Evolutionary conservation across 2,888 invertebrate species (phyloP).

Genomic region (Teleogryllus oceanicus): DNA sequence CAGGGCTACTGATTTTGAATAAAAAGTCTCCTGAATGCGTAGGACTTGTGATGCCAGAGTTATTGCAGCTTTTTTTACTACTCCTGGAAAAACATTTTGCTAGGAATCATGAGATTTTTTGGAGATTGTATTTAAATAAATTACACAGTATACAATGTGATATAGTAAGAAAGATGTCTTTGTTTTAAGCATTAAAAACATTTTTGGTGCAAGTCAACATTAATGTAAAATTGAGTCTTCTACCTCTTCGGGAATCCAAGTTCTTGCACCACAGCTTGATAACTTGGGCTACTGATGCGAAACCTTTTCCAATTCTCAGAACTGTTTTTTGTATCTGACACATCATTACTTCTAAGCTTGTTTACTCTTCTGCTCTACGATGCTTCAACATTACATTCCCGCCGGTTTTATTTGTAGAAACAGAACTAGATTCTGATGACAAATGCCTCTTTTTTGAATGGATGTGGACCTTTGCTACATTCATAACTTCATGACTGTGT

Average conservation of each 20-base stretch:
- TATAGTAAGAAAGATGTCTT: background rate
- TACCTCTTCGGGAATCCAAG: background rate
- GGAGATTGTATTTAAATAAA: too few relatives aligned
- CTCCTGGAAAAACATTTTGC: too few relatives aligned
- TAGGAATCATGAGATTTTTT: too few relatives aligned
- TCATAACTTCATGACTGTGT: constrained; percentile 32
- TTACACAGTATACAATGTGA: too few relatives aligned
- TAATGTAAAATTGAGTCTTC: too few relatives aligned
- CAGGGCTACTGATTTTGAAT: background rate
- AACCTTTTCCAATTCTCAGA: constrained; percentile 31
- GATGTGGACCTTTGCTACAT: constrained; percentile 21
- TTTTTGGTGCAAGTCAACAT: background rate
- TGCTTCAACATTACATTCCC: too few relatives aligned
- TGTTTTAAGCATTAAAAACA: background rate
- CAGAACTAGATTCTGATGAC: background rate
- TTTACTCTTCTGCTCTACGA: too few relatives aligned
- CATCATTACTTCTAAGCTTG: background rate
- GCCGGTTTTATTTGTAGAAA: too few relatives aligned
- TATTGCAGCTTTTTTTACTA: too few relatives aligned
- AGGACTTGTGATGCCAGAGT: too few relatives aligned
- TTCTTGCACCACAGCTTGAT: constrained; percentile 38
- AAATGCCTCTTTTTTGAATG: constrained; percentile 19
- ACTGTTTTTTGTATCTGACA: constrained; percentile 23
- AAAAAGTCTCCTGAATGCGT: background rate
- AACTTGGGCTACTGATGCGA: constrained; percentile 39